Base-by-base conservation (phyloP, 1,140 invertebrate species). In the Megathymus violae region DNA sequence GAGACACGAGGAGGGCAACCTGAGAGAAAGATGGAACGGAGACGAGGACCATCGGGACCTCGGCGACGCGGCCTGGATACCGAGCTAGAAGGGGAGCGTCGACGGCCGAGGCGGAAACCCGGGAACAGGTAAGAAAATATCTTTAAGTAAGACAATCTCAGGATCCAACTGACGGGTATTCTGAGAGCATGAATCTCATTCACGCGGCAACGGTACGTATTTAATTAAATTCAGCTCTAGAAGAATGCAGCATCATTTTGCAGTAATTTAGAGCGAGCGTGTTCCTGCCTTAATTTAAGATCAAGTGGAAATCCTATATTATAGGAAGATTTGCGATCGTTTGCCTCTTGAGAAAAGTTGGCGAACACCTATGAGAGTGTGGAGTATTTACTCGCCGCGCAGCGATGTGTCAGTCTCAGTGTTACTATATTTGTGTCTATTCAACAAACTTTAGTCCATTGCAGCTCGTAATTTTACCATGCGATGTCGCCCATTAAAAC, bases 21-120 rank as follows among this genome's bases (percentile, higher is more conserved):
- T 71, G 82, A 86, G 2, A 71, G 76, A 70, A 87, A 86, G 70
- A 68, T 86, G 86, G 83, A 85, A 64, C 79, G 82, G 16, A 62
- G 80, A 14, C 69, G 82, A 31, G 74, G 54, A 9, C 65, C 64
- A 3, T 27, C 68, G n/a, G 80, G 77, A 62, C 80, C 82, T 60
- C 69, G 86, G 47, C 86, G 85, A 10, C 85, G 86, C 34, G 83
- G 85, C 52, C 83, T 86, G 48, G 86, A 89, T 27, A 86, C 67
- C 62, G 86, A 89, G 52, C 73, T 89, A 40, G 85, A 89, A 17
- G 82, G 82, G 15, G 85, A 88, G 51, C 77, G 87, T 0, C 67
- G 85, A 0, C 52, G 87, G 13, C 83, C 82, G 1, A 59, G 83
- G 0, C 77, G 83, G 11, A 80, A 76, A 58, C 85, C 85, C 0